A percentile compares a stretch with the other conserved stretches of the same genome.
Evolutionary conservation across 2,888 invertebrate genomes (phyloP).

Genomic region (Hydriomena furcata): DNA sequence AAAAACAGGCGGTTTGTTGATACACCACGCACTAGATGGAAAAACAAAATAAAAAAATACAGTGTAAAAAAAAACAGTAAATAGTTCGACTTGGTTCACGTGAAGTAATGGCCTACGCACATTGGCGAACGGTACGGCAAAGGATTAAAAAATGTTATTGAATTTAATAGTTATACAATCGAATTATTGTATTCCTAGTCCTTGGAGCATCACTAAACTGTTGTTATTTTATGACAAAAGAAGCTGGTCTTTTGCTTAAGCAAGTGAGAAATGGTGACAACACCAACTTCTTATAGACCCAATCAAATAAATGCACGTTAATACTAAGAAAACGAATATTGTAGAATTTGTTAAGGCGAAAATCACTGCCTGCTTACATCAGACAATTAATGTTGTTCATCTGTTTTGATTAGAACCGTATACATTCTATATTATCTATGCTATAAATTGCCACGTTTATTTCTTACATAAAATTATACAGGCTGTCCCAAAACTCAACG

Average conservation of each 20-base stretch:
- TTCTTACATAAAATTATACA: no score
- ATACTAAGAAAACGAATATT: not conserved
- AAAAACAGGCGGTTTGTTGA: conserved; percentile 2
- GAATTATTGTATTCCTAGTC: no score
- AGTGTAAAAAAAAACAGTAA: no score
- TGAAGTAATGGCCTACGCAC: no score
- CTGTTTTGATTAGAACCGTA: conserved; percentile 6
- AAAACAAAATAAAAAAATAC: not conserved
- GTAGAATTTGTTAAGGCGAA: not conserved
- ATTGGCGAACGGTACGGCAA: no score
- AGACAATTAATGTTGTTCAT: no score
- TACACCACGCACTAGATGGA: conserved; percentile 5
- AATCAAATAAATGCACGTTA: conserved; percentile 3
- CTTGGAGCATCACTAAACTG: not conserved
- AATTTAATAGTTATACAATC: no score
- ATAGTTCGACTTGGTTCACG: no score
- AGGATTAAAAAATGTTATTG: no score
- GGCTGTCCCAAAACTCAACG: no score
- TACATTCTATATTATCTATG: no score
- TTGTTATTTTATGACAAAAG: conserved; percentile 2
- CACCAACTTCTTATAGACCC: not conserved
- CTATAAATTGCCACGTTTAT: no score
- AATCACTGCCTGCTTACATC: not conserved
- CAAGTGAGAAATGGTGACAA: conserved; percentile 13
- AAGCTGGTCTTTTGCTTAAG: conserved; percentile 1